Conservation (phyloP, 2,113 vertebrate genomes). For the Perca fluviatilis region DNA sequence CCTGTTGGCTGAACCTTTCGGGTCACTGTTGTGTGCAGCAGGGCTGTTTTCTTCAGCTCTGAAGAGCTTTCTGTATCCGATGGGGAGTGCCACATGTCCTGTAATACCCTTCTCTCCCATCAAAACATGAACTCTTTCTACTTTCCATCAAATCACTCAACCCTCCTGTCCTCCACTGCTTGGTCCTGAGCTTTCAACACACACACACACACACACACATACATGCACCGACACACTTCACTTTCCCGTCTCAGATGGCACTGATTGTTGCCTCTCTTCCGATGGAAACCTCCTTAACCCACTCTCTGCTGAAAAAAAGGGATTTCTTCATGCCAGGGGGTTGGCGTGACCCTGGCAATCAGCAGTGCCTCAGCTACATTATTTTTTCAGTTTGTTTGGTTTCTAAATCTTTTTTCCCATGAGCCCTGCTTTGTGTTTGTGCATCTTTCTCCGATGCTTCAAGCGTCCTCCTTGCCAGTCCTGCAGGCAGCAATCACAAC, state of each 20-base stretch:
- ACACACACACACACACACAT: background rate
- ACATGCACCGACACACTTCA: background rate
- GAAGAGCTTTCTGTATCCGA: slow-evolving; percentile 20
- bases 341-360: slow-evolving; percentile 18
- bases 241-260: slow-evolving; percentile 16
- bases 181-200: slow-evolving; percentile 19
- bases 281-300: slow-evolving; percentile 9
- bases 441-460: slow-evolving; percentile 22
- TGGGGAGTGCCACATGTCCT: slow-evolving; percentile 26
- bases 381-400: slow-evolving; percentile 38
- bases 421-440: slow-evolving; percentile 30
- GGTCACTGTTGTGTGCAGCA: slow-evolving; percentile 19
- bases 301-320: background rate
- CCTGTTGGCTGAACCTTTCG: slow-evolving; percentile 29
- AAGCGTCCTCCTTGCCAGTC: slow-evolving; percentile 39
- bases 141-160: slow-evolving; percentile 52
- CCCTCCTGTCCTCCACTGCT: slow-evolving; percentile 24
- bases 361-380: slow-evolving; percentile 26
- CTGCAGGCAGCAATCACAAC: slow-evolving; percentile 60
- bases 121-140: slow-evolving; percentile 43
- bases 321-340: slow-evolving; percentile 10
- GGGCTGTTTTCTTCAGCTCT: slow-evolving; percentile 25
- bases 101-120: slow-evolving; percentile 34
- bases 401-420: slow-evolving; percentile 3
- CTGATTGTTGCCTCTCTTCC: slow-evolving; percentile 19